These are phyloP conservation scores for Oenanthe melanoleuca DNA, from an alignment of 2,113 vertebrate genomes.

Conservation along the genomic window DNA sequence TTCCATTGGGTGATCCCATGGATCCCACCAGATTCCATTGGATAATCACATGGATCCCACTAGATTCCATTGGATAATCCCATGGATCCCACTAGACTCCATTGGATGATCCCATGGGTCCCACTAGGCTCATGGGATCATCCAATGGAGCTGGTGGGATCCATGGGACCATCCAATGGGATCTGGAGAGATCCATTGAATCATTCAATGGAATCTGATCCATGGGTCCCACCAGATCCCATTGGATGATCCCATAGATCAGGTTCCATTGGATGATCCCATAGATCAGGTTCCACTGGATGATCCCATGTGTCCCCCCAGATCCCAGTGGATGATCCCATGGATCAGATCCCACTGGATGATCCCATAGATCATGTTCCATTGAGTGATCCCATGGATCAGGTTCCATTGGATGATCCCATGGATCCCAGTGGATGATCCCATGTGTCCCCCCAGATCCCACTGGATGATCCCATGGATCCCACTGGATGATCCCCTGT, in stretches of 20 bases:
- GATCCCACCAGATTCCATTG: background rate
- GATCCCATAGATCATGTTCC: too few species aligned
- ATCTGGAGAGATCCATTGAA: background rate
- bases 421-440: fast-evolving
- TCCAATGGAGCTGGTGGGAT: background rate
- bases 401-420: fast-evolving
- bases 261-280: fast-evolving
- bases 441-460: background rate
- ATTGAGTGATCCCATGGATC: fast-evolving
- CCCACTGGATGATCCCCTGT: fast-evolving
- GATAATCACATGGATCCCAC: background rate
- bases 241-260: background rate
- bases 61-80: fast-evolving
- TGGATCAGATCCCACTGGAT: fast-evolving
- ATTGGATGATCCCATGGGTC: fast-evolving
- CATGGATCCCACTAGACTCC: fast-evolving
- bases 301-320: fast-evolving
- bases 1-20: fast-evolving
- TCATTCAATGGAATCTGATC: background rate
- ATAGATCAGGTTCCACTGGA: background rate
- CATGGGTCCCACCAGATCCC: fast-evolving
- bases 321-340: background rate
- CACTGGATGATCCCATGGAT: fast-evolving
- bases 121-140: fast-evolving
- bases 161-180: background rate